Base-by-base conservation (phyloP, 64 coral and sea anemone genomes). In the Trachythela sp. region DNA sequence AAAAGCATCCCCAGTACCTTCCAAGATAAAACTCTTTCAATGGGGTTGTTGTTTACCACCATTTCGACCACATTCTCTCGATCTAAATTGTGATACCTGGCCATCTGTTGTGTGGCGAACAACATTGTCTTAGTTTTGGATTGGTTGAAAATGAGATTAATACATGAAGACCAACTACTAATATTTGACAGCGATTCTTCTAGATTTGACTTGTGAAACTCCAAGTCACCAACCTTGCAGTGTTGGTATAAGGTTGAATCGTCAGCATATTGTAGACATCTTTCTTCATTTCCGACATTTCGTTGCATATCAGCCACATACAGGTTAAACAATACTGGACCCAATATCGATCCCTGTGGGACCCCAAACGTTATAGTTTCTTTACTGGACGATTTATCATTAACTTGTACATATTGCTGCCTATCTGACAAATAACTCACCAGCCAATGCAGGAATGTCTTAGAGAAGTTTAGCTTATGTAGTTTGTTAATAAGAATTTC, bases 271-370 rank as follows among this genome's bases (percentile, higher is more conserved):
- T 88, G 86, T 59, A 59, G 58, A 52, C 86, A 88, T 0, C 18
- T 42, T 59, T 52, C 54, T 52, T 54, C 35, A 9, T 34, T 68
- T 70, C 68, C 33, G 2, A 40, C 18, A 48, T 39, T 39, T 4
- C 27, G n/a, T 88, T 88, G 86, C 14, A 88, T 48, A 18, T 88
- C 86, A 70, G 86, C 86, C 68, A 71, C 56, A 88, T 88, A 88
- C 45, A 88, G 36, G 54, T 88, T 88, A 5, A 88, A 88, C 0
- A 88, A 17, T 14, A 88, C 58, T 8, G 86, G 86, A 39, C 86
- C 86, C 34, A 88, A 54, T 39, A 88, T 71, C 2, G 86, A 88
- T 24, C 86, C 86, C 36, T 70, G 86, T 30, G 86, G 56, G 35
- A 88, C 34, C 0, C 86, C 86, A 24, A 88, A 88, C 54, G 39